Conservation (phyloP, 2,113 vertebrate genomes). For the Oncorhynchus gorbuscha region DNA sequence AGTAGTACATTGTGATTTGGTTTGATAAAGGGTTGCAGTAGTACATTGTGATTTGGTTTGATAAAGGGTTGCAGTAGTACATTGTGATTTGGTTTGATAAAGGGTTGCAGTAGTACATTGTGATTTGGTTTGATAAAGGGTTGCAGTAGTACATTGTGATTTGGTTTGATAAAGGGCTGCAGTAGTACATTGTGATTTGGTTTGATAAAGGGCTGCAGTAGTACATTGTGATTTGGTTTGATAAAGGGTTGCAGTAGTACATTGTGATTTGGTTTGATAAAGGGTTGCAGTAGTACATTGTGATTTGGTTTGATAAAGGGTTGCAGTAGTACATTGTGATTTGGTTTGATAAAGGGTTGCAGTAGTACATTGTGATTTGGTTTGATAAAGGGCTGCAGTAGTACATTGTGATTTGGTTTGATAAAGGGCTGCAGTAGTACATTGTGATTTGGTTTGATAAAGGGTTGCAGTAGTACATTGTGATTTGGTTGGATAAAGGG, state of each 20-base stretch:
- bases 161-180: not conserved
- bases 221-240: not conserved
- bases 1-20: not conserved
- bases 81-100: not conserved
- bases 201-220: no score
- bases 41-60: not conserved
- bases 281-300: not conserved
- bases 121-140: conserved; percentile 6
- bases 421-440: conserved; percentile 1
- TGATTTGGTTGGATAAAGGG: conserved; percentile 20
- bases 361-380: conserved; percentile 4
- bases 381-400: conserved; percentile 4
- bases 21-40: not conserved
- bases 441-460: conserved; percentile 22
- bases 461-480: not conserved
- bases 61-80: not conserved
- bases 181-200: not conserved
- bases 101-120: not conserved
- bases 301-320: not conserved
- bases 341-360: not conserved
- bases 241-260: not conserved
- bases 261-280: not conserved
- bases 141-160: not conserved
- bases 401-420: conserved; percentile 10
- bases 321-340: not conserved